Base-by-base conservation (phyloP, 2,888 invertebrate genomes). In the Phanerotoma sp. region DNA sequence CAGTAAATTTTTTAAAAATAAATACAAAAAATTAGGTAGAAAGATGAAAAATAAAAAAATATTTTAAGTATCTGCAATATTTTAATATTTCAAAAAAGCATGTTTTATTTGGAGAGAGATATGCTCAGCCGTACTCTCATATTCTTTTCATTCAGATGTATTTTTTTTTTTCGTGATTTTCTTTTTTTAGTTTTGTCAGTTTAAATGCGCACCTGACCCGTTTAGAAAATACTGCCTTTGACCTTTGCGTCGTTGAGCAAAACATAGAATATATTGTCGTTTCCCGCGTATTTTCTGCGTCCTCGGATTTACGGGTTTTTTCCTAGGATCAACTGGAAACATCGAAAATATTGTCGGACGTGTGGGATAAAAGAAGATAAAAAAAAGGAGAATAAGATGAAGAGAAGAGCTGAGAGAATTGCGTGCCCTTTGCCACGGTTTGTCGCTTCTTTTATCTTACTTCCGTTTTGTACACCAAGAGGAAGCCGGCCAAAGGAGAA, bases 271-370 rank as follows among this genome's bases (percentile, higher is more conserved):
- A 50, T 41, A 51, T 46, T 46, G 41, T 50, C 45, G 50, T 55
- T 50, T 54, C 30, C 40, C 38, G 32, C 16, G 35, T 11, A 38
- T 37, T 38, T 44, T 50, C 38, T 49, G 37, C 50, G 30, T 45
- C 37, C 38, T 38, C 11, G 50, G 40, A 54, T 54, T 32, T 50
- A 50, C 44, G 21, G 22, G 49, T 16, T 51, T 51, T 32, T 33
- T 15, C 15, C 22, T 13, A 40, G 50, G 38, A 50, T 41, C 45
- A 50, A 33, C 32, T 32, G 13, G 33, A 55, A 55, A 55, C 55
- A 55, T 55, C 41, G 40, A 50, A 55, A 55, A 55, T 55, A 55
- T 55, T 51, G 50, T 50, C 38, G 50, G 55, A 51, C 50, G 40
- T 46, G 38, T 40, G 30, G 20, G 30, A 32, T 35, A 32, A 38